phyloP scores from a whole-genome alignment of 2,113 vertebrate species.

The Suncus etruscus region DNA sequence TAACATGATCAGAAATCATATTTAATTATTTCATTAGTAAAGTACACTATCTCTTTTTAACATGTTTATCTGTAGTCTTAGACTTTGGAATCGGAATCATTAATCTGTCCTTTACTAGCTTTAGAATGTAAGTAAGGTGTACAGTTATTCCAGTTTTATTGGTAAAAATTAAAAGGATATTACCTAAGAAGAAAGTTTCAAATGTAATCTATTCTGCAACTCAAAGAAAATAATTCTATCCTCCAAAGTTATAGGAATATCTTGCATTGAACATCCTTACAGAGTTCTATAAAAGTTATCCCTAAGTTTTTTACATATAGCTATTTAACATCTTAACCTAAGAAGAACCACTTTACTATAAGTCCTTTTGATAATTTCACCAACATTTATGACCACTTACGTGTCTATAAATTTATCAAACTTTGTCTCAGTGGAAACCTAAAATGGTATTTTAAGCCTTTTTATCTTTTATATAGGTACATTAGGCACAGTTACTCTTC shows the following conservation, averaged over 20 bases:
- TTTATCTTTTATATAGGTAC: not conserved
- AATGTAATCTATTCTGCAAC: not conserved
- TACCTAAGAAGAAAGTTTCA: not conserved
- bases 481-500: not conserved
- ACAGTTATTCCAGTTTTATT: not conserved
- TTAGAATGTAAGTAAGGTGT: not conserved
- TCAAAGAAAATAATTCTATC: not conserved
- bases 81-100: conserved; percentile 11
- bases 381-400: not conserved
- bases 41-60: not conserved
- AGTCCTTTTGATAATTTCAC: not conserved
- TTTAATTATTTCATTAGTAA: no score
- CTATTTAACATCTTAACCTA: not conserved
- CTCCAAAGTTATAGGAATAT: not conserved
- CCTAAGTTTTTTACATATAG: not conserved
- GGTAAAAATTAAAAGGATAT: not conserved
- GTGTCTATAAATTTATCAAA: not conserved
- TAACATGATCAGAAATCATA: no score
- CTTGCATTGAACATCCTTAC: not conserved
- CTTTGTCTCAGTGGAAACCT: not conserved
- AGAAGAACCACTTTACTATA: not conserved
- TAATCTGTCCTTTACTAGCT: not conserved
- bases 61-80: not conserved
- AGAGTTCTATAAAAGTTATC: not conserved
- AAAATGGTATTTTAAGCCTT: not conserved